Percentiles rank a stretch among this genome's conserved stretches.
Conservation (phyloP, 2,888 invertebrate species). For the Amblyjoppa proteus region DNA sequence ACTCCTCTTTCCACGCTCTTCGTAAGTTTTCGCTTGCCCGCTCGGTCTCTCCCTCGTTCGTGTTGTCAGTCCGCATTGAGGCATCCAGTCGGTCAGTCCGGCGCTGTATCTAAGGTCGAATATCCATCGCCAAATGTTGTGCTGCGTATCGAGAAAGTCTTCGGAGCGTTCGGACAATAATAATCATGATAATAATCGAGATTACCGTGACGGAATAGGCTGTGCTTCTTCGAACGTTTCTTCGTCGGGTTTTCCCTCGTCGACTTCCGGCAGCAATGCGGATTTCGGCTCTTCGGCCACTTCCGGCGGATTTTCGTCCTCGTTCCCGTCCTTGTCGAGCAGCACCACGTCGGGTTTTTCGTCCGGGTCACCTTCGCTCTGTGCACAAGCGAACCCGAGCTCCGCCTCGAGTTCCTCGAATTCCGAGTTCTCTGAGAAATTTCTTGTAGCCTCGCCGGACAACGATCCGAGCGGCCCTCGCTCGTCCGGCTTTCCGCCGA, state of each 20-base stretch:
- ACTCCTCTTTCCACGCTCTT: slow-evolving; percentile 53
- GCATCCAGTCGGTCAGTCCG: slow-evolving; percentile 31
- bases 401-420: slow-evolving; percentile 42
- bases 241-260: slow-evolving; percentile 52
- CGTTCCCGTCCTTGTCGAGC: slow-evolving; percentile 24
- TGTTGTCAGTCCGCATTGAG: slow-evolving; percentile 52
- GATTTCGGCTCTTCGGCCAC: slow-evolving; percentile 38
- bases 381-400: slow-evolving; percentile 32
- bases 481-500: background rate
- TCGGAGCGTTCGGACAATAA: slow-evolving; percentile 56
- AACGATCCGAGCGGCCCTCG: background rate
- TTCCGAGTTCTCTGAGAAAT: slow-evolving; percentile 19
- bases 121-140: slow-evolving; percentile 75
- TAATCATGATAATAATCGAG: background rate
- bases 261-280: slow-evolving; percentile 46
- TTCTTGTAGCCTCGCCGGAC: background rate
- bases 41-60: slow-evolving; percentile 9
- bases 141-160: slow-evolving; percentile 80
- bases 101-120: background rate
- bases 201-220: background rate
- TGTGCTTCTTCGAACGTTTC: slow-evolving; percentile 23
- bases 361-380: slow-evolving; percentile 29
- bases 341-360: slow-evolving; percentile 51
- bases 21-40: slow-evolving; percentile 36
- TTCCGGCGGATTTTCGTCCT: slow-evolving; percentile 35